Percentiles rank a stretch among this genome's conserved stretches.
Conservation (phyloP, 2,113 vertebrate species). For the Siphamia tubifer region DNA sequence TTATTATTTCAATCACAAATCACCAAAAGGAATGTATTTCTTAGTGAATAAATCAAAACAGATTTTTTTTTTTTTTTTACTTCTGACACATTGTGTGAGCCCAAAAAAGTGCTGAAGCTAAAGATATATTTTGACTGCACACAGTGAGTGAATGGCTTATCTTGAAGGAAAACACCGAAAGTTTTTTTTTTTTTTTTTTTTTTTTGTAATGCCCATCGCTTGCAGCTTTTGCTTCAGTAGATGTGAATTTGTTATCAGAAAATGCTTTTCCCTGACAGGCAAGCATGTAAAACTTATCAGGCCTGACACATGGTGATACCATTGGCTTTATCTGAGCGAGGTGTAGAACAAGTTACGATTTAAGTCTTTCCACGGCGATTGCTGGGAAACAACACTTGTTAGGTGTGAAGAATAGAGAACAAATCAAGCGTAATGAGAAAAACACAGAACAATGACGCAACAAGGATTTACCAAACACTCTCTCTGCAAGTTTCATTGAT, state of each 20-base stretch:
- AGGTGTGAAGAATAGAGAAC: slow-evolving; percentile 5
- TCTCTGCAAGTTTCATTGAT: neutral
- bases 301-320: slow-evolving; percentile 13
- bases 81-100: neutral
- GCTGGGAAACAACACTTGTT: slow-evolving; percentile 26
- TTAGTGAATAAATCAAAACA: neutral
- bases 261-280: slow-evolving; percentile 8
- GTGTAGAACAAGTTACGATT: slow-evolving; percentile 22
- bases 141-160: neutral
- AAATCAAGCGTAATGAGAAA: slow-evolving; percentile 1
- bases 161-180: neutral
- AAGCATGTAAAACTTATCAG: slow-evolving; percentile 29
- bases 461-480: neutral
- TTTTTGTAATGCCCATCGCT: neutral
- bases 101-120: neutral
- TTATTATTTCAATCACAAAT: too few species aligned
- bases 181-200: neutral
- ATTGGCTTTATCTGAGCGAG: slow-evolving; percentile 12
- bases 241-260: slow-evolving; percentile 26
- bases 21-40: too few species aligned
- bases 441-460: neutral
- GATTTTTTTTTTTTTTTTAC: neutral
- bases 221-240: neutral
- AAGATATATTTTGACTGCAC: slow-evolving; percentile 5
- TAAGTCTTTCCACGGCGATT: slow-evolving; percentile 11